Percentiles rank a stretch among this genome's conserved stretches.
Evolutionary conservation across 2,797 vertebrate genomes (phyloP).

Genomic region (Chiloscyllium punctatum): DNA sequence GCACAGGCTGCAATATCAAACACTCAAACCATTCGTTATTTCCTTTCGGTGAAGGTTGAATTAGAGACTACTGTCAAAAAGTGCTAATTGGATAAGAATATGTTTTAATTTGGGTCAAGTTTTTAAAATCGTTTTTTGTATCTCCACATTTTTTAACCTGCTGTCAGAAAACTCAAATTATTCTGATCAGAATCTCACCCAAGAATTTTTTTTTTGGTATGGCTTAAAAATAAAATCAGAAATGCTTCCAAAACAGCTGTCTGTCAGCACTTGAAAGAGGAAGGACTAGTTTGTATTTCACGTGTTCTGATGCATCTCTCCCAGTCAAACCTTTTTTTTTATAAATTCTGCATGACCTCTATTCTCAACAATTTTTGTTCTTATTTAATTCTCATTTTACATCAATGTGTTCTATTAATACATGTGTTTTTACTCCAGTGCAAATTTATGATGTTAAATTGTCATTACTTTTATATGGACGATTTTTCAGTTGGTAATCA

Average conservation of each 20-base stretch:
- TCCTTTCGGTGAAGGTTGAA: neutral
- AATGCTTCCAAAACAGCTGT: neutral
- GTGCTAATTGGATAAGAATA: neutral
- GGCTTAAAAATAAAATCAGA: slow-evolving; percentile 6
- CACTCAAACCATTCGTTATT: neutral
- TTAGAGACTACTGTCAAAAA: neutral
- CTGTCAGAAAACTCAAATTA: neutral
- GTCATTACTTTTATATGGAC: neutral
- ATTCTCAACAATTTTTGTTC: neutral
- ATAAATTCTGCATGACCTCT: neutral
- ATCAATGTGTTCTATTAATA: neutral
- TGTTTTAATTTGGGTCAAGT: neutral
- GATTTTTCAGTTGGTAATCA: neutral
- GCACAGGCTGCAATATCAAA: neutral
- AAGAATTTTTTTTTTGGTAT: neutral
- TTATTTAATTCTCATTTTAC: neutral
- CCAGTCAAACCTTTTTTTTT: neutral
- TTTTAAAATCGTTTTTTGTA: neutral
- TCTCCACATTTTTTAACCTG: neutral
- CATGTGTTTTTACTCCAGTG: neutral
- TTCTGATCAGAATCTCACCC: neutral
- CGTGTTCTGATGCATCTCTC: neutral
- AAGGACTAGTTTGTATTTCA: neutral
- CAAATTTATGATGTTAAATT: neutral
- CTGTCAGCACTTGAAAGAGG: neutral